Base-by-base conservation (phyloP, 1,140 invertebrate species). In the Drosophila nasuta region DNA sequence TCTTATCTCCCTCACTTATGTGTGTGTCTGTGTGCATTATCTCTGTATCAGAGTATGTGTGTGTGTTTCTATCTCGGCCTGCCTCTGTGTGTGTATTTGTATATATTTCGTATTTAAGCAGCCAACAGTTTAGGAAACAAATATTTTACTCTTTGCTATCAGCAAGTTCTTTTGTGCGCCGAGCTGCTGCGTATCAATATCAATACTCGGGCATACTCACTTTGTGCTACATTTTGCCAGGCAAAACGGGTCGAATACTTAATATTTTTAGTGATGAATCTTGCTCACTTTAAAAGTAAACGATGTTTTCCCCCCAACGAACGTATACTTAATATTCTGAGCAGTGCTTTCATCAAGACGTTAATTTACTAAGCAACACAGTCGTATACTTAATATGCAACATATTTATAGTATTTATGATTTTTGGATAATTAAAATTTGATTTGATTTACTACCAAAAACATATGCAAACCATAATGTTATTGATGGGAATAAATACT, bases 61-160 rank as follows among this genome's bases (percentile, higher is more conserved):
- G 28, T 48, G 52, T 56, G n/a, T 54, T 10, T 38, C 7, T 54
- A 38, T 38, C 7, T 38, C 35, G 10, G 57, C 30, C 13, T 54
- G 46, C 52, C 49, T 28, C 25, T 81, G 15, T 30, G 38, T 81
- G 15, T 30, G 38, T 25, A 15, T 59, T 56, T 15, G 60, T 28
- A 13, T 65, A 17, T 65, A 17, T 51, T 46, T 65, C 25, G 54
- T 73, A 57, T 57, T 66, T 17, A 56, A 46, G 52, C 51, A 54
- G 65, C 65, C 35, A 57, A 57, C 62, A 63, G 20, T 46, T 72
- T 58, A 57, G 74, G 38, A 77, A 66, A 82, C 81, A 82, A 81
- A 82, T 78, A 74, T 74, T 83, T 80, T 83, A 62, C 65, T 66
- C 33, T 79, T 75, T 56, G 76, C 51, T 56, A 73, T 60, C 63